Evolutionary conservation across 2,888 invertebrate genomes (phyloP).

Genomic region (Automeris io): DNA sequence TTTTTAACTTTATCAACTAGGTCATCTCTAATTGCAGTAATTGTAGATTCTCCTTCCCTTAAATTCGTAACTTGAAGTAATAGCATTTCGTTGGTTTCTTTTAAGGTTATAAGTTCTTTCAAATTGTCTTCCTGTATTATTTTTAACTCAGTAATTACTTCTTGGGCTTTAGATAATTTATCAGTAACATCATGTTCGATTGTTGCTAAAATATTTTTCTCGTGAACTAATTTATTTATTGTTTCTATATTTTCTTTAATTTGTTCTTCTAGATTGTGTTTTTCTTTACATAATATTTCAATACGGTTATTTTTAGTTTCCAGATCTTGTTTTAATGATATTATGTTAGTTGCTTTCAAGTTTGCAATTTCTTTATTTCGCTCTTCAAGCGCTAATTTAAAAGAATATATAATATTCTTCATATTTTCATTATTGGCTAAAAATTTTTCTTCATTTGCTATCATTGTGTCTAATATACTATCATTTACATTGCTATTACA

Average conservation of each 20-base stretch:
- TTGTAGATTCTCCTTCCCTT: slow-evolving; percentile 17
- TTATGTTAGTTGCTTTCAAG: slow-evolving; percentile 27
- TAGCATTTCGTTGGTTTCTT: slow-evolving; percentile 28
- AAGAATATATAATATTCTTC: slow-evolving; percentile 48
- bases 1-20: slow-evolving; percentile 23
- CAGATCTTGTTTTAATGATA: slow-evolving; percentile 22
- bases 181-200: slow-evolving; percentile 27
- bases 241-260: slow-evolving; percentile 23
- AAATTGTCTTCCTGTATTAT: slow-evolving; percentile 22
- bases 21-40: slow-evolving; percentile 22
- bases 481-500: slow-evolving; percentile 31
- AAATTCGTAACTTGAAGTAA: slow-evolving; percentile 18
- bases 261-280: slow-evolving; percentile 24
- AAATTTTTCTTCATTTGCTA: slow-evolving; percentile 51
- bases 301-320: slow-evolving; percentile 32
- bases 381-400: slow-evolving; percentile 39
- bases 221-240: slow-evolving; percentile 28
- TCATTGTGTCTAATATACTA: slow-evolving; percentile 39
- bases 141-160: slow-evolving; percentile 23
- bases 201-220: slow-evolving; percentile 22
- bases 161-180: slow-evolving; percentile 24
- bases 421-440: slow-evolving; percentile 62
- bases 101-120: slow-evolving; percentile 22
- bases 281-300: slow-evolving; percentile 19
- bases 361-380: slow-evolving; percentile 44